Conservation (phyloP, 2,797 vertebrate species). For the Dicrostonyx torquatus region DNA sequence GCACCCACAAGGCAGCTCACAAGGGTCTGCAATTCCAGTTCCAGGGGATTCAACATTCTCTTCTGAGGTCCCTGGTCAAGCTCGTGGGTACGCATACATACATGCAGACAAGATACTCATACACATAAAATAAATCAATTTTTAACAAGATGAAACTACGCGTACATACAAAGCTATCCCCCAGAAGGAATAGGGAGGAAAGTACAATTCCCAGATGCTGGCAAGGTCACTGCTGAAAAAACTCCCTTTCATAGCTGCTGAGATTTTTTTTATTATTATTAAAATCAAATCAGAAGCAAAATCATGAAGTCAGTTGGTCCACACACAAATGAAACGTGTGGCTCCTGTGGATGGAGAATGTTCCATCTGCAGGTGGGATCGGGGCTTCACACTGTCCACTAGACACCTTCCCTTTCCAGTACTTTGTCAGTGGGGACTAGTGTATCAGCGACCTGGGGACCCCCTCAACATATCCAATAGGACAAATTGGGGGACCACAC, state of each 20-base stretch:
- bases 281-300: background rate
- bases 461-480: background rate
- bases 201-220: background rate
- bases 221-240: background rate
- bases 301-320: background rate
- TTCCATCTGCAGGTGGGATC: background rate
- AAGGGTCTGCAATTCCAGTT: background rate
- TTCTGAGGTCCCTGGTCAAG: background rate
- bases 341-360: background rate
- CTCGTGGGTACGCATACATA: accelerated
- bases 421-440: background rate
- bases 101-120: too few relatives aligned
- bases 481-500: background rate
- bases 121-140: background rate
- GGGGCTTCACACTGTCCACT: background rate
- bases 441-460: background rate
- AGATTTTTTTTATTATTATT: background rate
- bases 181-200: background rate
- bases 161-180: background rate
- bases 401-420: background rate
- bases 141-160: background rate
- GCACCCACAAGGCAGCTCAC: background rate
- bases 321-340: background rate
- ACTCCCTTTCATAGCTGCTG: background rate
- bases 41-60: background rate